A percentile compares a stretch with the other conserved stretches of the same genome.
Conservation (phyloP, 2,888 invertebrate species). For the Eupithecia exiguata region DNA sequence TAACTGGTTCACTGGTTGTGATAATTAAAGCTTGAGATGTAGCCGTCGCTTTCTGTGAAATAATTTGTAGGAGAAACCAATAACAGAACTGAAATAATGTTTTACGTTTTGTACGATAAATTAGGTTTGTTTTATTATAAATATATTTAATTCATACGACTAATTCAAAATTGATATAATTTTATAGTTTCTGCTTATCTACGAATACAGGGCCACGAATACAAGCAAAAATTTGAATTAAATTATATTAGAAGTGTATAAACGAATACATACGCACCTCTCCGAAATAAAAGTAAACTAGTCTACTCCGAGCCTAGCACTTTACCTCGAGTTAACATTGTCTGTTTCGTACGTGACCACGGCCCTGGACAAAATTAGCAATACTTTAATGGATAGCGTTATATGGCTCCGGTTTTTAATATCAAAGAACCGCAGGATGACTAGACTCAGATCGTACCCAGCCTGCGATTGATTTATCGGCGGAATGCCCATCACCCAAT, state of each 20-base stretch:
- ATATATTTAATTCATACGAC: too few species aligned
- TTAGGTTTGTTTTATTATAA: not conserved
- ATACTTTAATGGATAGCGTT: conserved; percentile 29
- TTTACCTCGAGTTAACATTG: conserved; percentile 14
- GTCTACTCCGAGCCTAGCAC: not conserved
- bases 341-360: conserved; percentile 21
- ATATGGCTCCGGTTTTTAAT: conserved; percentile 37
- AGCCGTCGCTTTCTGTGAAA: not conserved
- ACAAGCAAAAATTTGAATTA: not conserved
- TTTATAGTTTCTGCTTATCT: too few species aligned
- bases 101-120: not conserved
- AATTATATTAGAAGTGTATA: not conserved
- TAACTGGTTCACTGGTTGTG: not conserved
- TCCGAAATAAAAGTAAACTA: not conserved
- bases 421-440: conserved; percentile 39
- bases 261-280: too few species aligned
- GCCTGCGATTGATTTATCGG: conserved; percentile 51
- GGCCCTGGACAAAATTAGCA: too few species aligned
- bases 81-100: not conserved
- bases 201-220: not conserved
- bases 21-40: not conserved
- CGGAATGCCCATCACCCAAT: conserved; percentile 44
- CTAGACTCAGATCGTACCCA: conserved; percentile 18
- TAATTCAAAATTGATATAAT: too few species aligned
- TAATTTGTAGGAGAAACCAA: not conserved